A percentile compares a stretch with the other conserved stretches of the same genome.
Evolutionary conservation across 2,113 vertebrate genomes (phyloP).

Genomic region (Choloepus hoffmanni): DNA sequence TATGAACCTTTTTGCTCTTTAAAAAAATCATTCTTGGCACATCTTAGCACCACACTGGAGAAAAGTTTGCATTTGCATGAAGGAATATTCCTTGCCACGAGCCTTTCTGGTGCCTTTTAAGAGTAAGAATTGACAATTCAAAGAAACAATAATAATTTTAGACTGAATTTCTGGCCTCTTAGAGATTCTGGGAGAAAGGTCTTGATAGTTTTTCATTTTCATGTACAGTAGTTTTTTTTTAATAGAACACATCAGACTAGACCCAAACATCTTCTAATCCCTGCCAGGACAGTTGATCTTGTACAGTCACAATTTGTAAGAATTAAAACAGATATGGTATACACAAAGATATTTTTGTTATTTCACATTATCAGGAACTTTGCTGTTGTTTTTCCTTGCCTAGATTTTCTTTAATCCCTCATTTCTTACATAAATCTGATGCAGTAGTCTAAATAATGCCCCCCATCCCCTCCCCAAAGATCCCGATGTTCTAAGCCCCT

Average conservation of each 20-base stretch:
- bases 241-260: not conserved
- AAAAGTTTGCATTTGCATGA: constrained; percentile 35
- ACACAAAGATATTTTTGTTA: not conserved
- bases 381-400: constrained; percentile 18
- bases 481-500: not conserved
- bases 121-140: constrained; percentile 22
- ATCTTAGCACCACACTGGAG: constrained; percentile 1
- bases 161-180: constrained; percentile 53
- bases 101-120: constrained; percentile 8
- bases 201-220: constrained; percentile 5
- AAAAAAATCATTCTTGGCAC: constrained; percentile 64
- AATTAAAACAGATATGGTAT: not conserved
- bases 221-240: not conserved
- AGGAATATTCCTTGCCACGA: not conserved
- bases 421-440: not conserved
- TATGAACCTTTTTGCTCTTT: constrained; percentile 47
- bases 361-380: not conserved
- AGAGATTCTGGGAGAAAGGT: constrained; percentile 35
- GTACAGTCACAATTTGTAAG: not conserved
- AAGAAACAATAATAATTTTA: constrained; percentile 55
- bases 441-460: not conserved
- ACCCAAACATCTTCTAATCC: not conserved
- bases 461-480: not conserved
- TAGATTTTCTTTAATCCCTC: not conserved
- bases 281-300: not conserved